Base-by-base conservation (phyloP, 2,888 invertebrate genomes). In the Drosophila picticornis region DNA sequence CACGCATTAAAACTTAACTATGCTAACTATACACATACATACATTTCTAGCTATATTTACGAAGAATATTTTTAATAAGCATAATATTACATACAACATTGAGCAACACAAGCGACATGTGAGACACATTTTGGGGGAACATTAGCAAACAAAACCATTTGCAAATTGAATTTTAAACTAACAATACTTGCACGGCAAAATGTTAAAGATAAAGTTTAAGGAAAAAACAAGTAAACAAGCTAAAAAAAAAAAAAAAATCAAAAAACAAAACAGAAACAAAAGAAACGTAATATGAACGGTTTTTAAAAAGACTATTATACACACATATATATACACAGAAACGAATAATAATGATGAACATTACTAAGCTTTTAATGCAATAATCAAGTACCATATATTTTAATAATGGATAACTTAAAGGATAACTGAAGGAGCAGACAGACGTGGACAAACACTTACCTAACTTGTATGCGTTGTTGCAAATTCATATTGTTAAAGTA, bases 71-170 rank as follows among this genome's bases (percentile, higher is more conserved):
- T 75, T 77, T 81, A 70, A 70, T 62, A 69, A 58, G 51, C 53
- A 72, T 61, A 59, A 70, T 55, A 76, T 65, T 43, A 51, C 34
- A 63, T 27, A 57, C 31, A 51, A 36, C 64, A 75, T 57, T 63
- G 50, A 80, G 63, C 77, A 69, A 78, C 71, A 84, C 69, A 88
- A 82, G 85, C 79, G 80, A 86, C 84, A 87, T 87, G 83, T 84
- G 89, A 87, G 83, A 88, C 88, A 89, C 83, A 87, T 87, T 88
- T 89, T 88, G 85, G 88, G 88, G 88, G 89, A 88, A 80, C 87
- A 88, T 89, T 76, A 84, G 80, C 72, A 83, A 83, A 71, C n/a
- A 82, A 69, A 56, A 52, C 63, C 61, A 83, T 78, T 82, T 84
- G 87, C 79, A 74, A 85, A 84, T 80, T 84, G 81, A 90, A 90